phyloP scores from a whole-genome alignment of 2,888 invertebrate species.

The Anoncus sp. region DNA sequence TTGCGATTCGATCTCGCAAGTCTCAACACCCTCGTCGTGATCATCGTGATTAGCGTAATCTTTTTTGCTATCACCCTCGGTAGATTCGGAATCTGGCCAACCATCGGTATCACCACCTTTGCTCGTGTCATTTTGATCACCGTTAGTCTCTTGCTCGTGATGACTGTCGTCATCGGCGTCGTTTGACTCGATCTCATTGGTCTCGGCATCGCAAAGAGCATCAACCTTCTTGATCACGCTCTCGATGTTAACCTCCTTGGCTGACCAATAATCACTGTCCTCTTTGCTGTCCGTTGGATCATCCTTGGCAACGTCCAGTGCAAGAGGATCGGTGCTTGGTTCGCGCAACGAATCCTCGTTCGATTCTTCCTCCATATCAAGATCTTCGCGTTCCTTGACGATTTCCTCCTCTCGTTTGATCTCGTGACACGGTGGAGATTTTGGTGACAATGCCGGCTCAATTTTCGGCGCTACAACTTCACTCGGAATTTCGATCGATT shows the following conservation, averaged over 20 bases:
- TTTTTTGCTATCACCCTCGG: constrained; percentile 73
- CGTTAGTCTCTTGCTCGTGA: constrained; percentile 69
- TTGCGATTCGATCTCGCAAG: constrained; percentile 76
- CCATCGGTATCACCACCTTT: constrained; percentile 74
- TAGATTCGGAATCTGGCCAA: constrained; percentile 76
- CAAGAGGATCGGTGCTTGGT: constrained; percentile 75
- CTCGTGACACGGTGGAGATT: constrained; percentile 66
- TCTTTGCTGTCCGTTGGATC: constrained; percentile 85
- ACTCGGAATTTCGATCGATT: constrained; percentile 16
- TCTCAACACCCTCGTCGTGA: constrained; percentile 81
- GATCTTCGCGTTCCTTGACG: constrained; percentile 69
- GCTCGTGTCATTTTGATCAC: constrained; percentile 71
- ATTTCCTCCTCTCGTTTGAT: constrained; percentile 71
- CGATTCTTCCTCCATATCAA: constrained; percentile 74
- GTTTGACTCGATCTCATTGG: constrained; percentile 83
- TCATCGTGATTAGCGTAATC: constrained; percentile 75
- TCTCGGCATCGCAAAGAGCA: constrained; percentile 85
- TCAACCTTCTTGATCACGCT: constrained; percentile 93
- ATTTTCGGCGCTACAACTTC: constrained; percentile 63
- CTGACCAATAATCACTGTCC: constrained; percentile 91
- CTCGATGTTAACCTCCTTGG: constrained; percentile 91
- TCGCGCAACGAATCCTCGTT: constrained; percentile 74
- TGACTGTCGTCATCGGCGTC: constrained; percentile 77
- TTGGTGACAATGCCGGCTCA: constrained; percentile 66
- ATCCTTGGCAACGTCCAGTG: constrained; percentile 80